Evolutionary conservation across 2,113 vertebrate species (phyloP), one percentile per base, ranked within the genome.

Genomic region (Rhombomys opimus): DNA sequence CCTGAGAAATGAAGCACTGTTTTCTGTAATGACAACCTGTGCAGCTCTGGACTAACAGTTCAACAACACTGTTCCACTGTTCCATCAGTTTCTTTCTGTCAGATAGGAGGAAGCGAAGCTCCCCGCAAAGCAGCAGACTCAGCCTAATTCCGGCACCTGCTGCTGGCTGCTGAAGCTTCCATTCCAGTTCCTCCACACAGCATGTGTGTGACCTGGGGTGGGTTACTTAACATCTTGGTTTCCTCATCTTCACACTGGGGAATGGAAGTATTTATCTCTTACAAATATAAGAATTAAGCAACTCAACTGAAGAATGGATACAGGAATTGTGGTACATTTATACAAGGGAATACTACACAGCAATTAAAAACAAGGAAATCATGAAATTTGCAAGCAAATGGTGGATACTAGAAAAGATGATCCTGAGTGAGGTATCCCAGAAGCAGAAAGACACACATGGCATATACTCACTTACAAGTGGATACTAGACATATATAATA

Each of bases 141-240:
- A 46, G 38, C 38, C 6, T 15, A 63, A 30, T 41, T 27, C 57
- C n/a, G 35, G 50, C 5, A 22, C 35, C 18, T 15, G n/a, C 25
- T 41, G n/a, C 68, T 7, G 32, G 57, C 7, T 87, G 20, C 22
- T 59, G 35, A 32, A 18, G 27, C 68, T 90, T 91, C 92, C 54
- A 50, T 12, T 70, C 32, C 72, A 86, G 50, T 52, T 17, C 15
- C 14, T 87, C 5, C 68, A 70, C 59, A 89, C 25, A 54, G 8
- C 7, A 30, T 50, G n/a, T 70, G n/a, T 90, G 90, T 52, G 76
- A 85, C 70, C 17, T n/a, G 81, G 35, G 41, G 23, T 9, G 27
- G 84, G 32, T 80, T 88, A 82, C 50, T 77, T 89, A 90, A 95
- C 25, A 5, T 90, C 87, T 95, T 72, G 17, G 52, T 80, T 87